phyloP scores from a whole-genome alignment of 2,797 vertebrate genomes.

The Sebastes hubbsi region DNA sequence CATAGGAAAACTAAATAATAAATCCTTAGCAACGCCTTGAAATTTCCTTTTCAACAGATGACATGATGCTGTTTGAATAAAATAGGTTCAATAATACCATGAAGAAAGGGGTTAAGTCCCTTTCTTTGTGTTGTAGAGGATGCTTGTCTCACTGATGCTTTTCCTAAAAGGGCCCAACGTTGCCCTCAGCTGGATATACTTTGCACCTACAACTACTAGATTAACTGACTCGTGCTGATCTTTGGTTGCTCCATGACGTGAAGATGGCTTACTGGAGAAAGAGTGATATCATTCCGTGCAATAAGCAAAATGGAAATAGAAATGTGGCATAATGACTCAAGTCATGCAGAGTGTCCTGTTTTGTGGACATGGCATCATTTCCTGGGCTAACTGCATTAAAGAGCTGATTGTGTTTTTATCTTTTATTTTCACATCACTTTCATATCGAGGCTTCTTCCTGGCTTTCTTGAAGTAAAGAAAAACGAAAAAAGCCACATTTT shows the following conservation, averaged over 20 bases:
- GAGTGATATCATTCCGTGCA: not conserved
- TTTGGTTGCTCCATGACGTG: not conserved
- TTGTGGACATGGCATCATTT: not conserved
- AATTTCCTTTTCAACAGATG: not conserved
- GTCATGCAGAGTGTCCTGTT: not conserved
- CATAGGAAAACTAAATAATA: not conserved
- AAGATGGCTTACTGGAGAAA: not conserved
- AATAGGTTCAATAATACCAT: not conserved
- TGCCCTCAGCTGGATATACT: slow-evolving; percentile 36
- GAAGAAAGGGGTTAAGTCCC: not conserved
- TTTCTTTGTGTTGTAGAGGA: not conserved
- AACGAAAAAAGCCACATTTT: not conserved
- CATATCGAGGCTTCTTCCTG: not conserved
- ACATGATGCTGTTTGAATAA: not conserved
- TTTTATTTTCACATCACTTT: no score
- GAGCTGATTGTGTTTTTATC: not conserved
- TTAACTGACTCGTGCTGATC: not conserved
- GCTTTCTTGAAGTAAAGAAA: not conserved
- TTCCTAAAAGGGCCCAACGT: slow-evolving; percentile 22
- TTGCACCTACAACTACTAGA: not conserved
- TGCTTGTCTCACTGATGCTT: not conserved
- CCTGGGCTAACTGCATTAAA: not conserved
- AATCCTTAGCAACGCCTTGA: not conserved
- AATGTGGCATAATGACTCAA: not conserved
- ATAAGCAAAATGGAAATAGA: not conserved